A percentile compares a stretch with the other conserved stretches of the same genome.
Evolutionary conservation across 35 echinoderm and acorn worm species (phyloP).

Genomic region (Heliocidaris tuberculata): DNA sequence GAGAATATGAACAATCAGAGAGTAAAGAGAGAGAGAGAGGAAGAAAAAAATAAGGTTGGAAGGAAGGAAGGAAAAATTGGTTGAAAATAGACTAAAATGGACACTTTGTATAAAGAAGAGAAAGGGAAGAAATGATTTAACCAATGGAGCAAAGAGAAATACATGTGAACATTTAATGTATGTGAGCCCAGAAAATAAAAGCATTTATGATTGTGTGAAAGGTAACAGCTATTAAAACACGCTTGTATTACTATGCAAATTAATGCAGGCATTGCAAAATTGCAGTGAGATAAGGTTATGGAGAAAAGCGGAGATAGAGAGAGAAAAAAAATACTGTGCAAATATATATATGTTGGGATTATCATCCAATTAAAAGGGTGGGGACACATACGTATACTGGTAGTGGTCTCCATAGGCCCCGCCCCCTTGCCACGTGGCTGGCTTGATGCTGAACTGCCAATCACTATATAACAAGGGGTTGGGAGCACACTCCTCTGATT

Average conservation of each 20-base stretch:
- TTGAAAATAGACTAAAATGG: background rate
- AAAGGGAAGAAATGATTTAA: background rate
- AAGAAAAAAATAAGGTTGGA: background rate
- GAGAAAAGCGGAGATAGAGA: background rate
- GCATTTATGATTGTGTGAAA: background rate
- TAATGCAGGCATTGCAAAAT: background rate
- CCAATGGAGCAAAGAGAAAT: too few species aligned
- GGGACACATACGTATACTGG: background rate
- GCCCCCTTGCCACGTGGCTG: conserved; percentile 37
- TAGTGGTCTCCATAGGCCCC: background rate
- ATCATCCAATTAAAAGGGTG: conserved; percentile 24
- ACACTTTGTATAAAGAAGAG: background rate
- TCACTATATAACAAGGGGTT: background rate
- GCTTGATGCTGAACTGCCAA: background rate
- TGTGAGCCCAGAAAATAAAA: background rate
- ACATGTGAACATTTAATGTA: background rate
- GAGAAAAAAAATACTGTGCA: background rate
- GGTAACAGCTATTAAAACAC: background rate
- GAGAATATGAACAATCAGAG: too few species aligned
- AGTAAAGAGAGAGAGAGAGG: too few species aligned
- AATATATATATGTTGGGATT: background rate
- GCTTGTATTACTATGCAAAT: background rate
- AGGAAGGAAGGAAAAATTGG: background rate
- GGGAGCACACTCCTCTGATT: background rate
- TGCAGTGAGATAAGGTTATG: background rate